Percentiles rank a stretch among this genome's conserved stretches.
Evolutionary conservation across 2,888 invertebrate species (phyloP).

Genomic region (Gerris lacustris): DNA sequence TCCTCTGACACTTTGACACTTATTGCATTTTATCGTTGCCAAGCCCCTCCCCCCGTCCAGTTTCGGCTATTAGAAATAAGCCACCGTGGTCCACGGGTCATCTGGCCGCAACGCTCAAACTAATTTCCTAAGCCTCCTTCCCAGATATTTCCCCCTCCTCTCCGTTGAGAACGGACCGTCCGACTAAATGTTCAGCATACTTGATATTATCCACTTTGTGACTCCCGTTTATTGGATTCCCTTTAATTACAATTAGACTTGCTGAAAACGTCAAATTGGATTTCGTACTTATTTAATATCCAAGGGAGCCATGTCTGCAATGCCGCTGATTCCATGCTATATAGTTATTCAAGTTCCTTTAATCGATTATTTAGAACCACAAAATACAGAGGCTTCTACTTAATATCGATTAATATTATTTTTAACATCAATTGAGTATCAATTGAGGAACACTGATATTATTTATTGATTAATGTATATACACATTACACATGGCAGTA

Average conservation of each 20-base stretch:
- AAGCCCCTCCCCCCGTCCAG: not conserved
- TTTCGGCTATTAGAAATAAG: not conserved
- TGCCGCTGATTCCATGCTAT: no score
- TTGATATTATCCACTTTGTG: not conserved
- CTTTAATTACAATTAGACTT: not conserved
- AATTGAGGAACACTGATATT: no score
- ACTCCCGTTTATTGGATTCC: not conserved
- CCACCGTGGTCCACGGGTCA: not conserved
- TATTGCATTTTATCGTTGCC: conserved; percentile 1
- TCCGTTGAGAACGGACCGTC: not conserved
- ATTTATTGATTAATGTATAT: no score
- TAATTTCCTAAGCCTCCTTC: not conserved
- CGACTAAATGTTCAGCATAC: not conserved
- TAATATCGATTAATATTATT: no score
- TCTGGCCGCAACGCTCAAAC: conserved; percentile 3
- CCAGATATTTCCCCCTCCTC: not conserved
- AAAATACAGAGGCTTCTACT: no score
- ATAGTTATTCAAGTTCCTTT: no score
- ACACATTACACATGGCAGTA: no score
- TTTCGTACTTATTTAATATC: no score
- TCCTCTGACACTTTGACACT: not conserved
- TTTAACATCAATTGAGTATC: no score
- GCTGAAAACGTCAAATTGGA: no score
- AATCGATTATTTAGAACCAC: no score
- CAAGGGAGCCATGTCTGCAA: no score